These are phyloP conservation scores for Epistrophe eligans DNA, from an alignment of 2,888 invertebrate genomes.

Conservation along the genomic window DNA sequence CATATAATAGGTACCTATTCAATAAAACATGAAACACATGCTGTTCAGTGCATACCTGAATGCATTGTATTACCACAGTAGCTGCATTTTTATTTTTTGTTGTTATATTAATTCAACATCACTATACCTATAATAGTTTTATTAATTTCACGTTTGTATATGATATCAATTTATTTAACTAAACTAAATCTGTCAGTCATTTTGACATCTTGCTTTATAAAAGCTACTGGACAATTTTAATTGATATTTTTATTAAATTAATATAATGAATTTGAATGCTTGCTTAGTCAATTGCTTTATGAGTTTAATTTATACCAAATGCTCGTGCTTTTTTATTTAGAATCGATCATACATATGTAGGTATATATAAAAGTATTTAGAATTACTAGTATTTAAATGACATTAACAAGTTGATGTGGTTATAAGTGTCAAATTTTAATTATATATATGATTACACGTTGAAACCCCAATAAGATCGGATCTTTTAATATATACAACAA, in stretches of 20 bases:
- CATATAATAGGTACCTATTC: too few species aligned
- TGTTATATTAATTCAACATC: not conserved
- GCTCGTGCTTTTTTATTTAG: not conserved
- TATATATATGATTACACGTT: too few species aligned
- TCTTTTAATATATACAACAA: too few species aligned
- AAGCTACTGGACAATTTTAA: not conserved
- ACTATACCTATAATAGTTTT: not conserved
- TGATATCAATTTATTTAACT: not conserved
- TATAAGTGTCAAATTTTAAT: not conserved
- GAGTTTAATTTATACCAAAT: not conserved
- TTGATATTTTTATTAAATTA: conserved; percentile 20
- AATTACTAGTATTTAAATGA: not conserved
- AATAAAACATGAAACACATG: conserved; percentile 10
- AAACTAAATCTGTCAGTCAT: conserved; percentile 5
- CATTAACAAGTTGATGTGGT: not conserved
- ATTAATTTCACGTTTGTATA: conserved; percentile 2
- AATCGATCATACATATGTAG: not conserved
- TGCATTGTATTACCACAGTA: conserved; percentile 6
- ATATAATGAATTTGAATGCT: conserved; percentile 16
- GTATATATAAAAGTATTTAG: not conserved
- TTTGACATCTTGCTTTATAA: conserved; percentile 14
- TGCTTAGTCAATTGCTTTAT: conserved; percentile 18
- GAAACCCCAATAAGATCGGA: not conserved
- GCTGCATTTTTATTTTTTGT: not conserved
- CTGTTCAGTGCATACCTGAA: not conserved